Conservation (phyloP, 2,797 vertebrate genomes). For the Sebastes elongatus region DNA sequence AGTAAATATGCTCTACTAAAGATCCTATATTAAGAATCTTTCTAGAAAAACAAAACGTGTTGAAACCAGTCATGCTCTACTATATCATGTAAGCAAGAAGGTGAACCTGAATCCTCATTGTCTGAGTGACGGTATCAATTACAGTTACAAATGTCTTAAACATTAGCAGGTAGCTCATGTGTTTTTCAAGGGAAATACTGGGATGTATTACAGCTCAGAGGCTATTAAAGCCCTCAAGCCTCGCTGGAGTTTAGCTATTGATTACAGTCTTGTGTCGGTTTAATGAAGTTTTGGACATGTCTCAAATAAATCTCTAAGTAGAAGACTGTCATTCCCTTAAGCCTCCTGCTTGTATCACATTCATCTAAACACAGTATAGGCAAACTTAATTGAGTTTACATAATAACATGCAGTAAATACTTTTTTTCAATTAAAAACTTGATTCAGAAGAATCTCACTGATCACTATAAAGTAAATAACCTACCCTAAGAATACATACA, state of each 20-base stretch:
- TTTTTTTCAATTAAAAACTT: neutral
- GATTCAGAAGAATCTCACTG: neutral
- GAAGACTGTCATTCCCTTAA: neutral
- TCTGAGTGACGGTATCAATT: slow-evolving; percentile 17
- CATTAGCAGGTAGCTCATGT: neutral
- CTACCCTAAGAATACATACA: neutral
- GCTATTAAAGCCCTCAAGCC: neutral
- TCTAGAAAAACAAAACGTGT: neutral
- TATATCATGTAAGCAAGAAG: neutral
- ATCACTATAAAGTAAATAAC: neutral
- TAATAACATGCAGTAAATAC: neutral
- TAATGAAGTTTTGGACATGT: slow-evolving; percentile 38
- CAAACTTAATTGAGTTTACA: neutral
- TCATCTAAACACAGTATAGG: neutral
- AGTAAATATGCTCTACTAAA: neutral
- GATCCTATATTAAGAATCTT: no score
- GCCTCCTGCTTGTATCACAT: neutral
- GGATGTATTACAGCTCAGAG: slow-evolving; percentile 7
- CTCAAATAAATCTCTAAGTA: slow-evolving; percentile 22
- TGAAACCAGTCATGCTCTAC: neutral
- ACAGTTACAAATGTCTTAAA: slow-evolving; percentile 18
- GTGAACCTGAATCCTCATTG: neutral
- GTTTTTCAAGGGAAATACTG: slow-evolving; percentile 11
- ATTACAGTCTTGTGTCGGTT: slow-evolving; percentile 38
- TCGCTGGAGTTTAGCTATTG: slow-evolving; percentile 15